Conservation (phyloP, 2,113 vertebrate genomes). For the Hipposideros armiger region DNA sequence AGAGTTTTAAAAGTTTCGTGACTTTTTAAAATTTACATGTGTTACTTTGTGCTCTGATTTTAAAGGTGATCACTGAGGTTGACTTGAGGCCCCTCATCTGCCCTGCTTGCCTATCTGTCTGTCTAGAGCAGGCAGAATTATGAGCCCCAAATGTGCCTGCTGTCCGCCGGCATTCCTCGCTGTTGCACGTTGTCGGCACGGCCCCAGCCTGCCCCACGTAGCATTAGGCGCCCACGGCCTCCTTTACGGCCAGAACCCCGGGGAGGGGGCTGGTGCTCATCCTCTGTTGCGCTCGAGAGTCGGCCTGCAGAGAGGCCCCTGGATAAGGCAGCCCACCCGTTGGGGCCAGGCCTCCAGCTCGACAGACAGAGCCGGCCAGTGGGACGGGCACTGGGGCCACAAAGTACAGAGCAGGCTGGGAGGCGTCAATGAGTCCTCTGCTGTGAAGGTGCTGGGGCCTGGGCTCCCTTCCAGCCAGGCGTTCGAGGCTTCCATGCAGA, state of each 20-base stretch:
- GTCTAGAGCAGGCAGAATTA: neutral
- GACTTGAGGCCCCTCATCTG: neutral
- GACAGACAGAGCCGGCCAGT: neutral
- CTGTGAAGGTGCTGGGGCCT: neutral
- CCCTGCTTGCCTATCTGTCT: neutral
- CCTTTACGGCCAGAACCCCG: fast-evolving
- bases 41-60: neutral
- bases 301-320: neutral
- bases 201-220: no score
- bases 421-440: fast-evolving
- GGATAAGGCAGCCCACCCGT: neutral
- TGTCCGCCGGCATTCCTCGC: no score
- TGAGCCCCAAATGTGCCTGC: neutral
- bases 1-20: neutral
- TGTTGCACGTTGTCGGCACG: no score
- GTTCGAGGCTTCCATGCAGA: neutral
- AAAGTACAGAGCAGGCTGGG: neutral
- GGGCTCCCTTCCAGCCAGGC: neutral
- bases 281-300: neutral
- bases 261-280: neutral
- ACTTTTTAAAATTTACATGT: fast-evolving
- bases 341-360: neutral
- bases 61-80: neutral
- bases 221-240: no score
- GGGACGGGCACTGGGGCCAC: neutral